phyloP scores from a whole-genome alignment of 1,140 invertebrate genomes.

The Pseudomyrmex cubaensis region DNA sequence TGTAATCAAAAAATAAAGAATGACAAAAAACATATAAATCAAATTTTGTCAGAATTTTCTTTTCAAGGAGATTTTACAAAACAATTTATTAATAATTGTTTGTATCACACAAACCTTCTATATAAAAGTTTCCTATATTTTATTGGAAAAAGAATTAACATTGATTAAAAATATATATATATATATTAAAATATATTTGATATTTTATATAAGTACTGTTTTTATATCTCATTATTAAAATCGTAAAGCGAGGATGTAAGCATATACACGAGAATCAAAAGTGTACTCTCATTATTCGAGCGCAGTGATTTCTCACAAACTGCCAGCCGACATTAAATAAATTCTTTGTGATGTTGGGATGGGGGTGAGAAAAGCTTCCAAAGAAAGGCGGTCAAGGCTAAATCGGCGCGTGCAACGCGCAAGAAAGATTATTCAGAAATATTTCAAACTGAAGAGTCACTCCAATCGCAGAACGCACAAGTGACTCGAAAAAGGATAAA shows the following conservation, averaged over 20 bases:
- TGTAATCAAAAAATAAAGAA: not conserved
- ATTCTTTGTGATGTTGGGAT: constrained; percentile 18
- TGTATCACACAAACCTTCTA: not conserved
- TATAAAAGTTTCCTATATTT: not conserved
- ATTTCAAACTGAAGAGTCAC: constrained; percentile 26
- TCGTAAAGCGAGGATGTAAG: not conserved
- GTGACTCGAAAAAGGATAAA: not conserved
- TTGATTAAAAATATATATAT: not conserved
- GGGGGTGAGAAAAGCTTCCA: not conserved
- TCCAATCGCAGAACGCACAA: not conserved
- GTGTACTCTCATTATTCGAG: constrained; percentile 7
- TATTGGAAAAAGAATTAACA: not conserved
- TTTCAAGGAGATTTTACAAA: not conserved
- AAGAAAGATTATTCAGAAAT: constrained; percentile 36
- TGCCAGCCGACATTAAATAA: constrained; percentile 22
- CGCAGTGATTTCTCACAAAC: constrained; percentile 27
- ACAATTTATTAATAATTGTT: too few species aligned
- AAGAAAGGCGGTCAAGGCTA: constrained; percentile 31
- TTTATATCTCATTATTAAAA: not conserved
- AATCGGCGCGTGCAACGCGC: not conserved
- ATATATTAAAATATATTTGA: too few species aligned
- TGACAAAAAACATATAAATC: too few species aligned
- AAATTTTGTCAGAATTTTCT: too few species aligned
- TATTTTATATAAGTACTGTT: too few species aligned
- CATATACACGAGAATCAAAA: not conserved